Percentiles rank a stretch among this genome's conserved stretches.
Evolutionary conservation across 2,888 invertebrate species (phyloP).

Genomic region (Trichopria drosophilae): DNA sequence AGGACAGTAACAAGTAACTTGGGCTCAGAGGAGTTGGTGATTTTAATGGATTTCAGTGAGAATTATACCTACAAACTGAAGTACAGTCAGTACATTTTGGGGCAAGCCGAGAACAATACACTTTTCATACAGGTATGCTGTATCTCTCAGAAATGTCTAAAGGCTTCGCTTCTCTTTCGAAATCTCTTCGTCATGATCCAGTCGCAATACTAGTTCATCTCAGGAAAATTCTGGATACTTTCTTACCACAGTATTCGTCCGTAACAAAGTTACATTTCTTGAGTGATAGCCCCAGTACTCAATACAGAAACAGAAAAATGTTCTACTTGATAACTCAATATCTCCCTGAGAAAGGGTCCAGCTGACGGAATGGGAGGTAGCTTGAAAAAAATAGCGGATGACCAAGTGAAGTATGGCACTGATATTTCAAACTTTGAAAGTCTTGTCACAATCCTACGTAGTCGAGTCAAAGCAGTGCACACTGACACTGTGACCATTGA

Average conservation of each 20-base stretch:
- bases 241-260: conserved; percentile 7
- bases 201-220: conserved; percentile 26
- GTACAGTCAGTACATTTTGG: conserved; percentile 31
- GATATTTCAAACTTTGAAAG: conserved; percentile 25
- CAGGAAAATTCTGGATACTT: conserved; percentile 23
- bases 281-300: conserved; percentile 29
- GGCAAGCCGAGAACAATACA: conserved; percentile 22
- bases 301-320: too few relatives aligned
- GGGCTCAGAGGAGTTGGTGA: too few relatives aligned
- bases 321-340: conserved; percentile 27
- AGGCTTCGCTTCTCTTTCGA: conserved; percentile 28
- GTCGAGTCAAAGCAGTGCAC: conserved; percentile 21
- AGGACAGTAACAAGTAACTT: too few relatives aligned
- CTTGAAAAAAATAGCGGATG: conserved; percentile 24
- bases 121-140: conserved; percentile 29
- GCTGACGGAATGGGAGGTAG: conserved; percentile 28
- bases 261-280: conserved; percentile 23
- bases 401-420: conserved; percentile 27
- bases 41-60: too few relatives aligned
- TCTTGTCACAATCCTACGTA: conserved; percentile 17
- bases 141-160: conserved; percentile 15
- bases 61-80: conserved; percentile 31
- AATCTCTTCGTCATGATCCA: conserved; percentile 29
- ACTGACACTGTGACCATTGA: conserved; percentile 13
- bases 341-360: conserved; percentile 23